Evolutionary conservation across 2,113 vertebrate species (phyloP).

Genomic region (Malaclemys terrapin): DNA sequence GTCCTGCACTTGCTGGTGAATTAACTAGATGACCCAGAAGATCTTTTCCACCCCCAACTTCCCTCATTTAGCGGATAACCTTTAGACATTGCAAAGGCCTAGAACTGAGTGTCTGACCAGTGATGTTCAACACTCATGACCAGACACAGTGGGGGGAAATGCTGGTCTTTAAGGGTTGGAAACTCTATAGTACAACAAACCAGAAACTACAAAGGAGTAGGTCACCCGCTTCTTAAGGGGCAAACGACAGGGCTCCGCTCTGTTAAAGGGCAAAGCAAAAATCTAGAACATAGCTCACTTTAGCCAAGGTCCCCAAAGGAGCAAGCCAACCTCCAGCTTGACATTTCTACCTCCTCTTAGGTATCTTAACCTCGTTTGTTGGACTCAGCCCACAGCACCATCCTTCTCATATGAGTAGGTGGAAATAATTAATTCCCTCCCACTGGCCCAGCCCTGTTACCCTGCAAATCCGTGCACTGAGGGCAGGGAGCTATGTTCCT

Average conservation of each 20-base stretch:
- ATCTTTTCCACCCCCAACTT: not conserved
- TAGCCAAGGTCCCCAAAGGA: not conserved
- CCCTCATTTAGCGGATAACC: not conserved
- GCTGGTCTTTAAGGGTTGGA: not conserved
- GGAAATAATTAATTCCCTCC: not conserved
- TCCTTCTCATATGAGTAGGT: rapidly evolving
- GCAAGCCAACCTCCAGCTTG: not conserved
- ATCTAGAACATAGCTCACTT: not conserved
- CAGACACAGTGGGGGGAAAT: not conserved
- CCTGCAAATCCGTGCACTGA: rapidly evolving
- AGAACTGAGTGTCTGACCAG: not conserved
- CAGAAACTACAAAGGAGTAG: not conserved
- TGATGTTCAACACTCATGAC: not conserved
- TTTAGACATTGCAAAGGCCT: not conserved
- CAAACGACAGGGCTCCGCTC: not conserved
- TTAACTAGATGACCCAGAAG: not conserved
- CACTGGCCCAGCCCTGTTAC: rapidly evolving
- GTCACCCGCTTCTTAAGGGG: not conserved
- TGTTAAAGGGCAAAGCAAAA: not conserved
- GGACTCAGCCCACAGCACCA: not conserved
- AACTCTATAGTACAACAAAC: too few relatives aligned
- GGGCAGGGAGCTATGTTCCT: rapidly evolving
- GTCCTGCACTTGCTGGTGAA: not conserved
- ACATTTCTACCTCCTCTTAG: not conserved
- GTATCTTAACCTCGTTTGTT: not conserved